A percentile compares a stretch with the other conserved stretches of the same genome.
Evolutionary conservation across 2,888 invertebrate genomes (phyloP).

Genomic region (Ophion ellenae): DNA sequence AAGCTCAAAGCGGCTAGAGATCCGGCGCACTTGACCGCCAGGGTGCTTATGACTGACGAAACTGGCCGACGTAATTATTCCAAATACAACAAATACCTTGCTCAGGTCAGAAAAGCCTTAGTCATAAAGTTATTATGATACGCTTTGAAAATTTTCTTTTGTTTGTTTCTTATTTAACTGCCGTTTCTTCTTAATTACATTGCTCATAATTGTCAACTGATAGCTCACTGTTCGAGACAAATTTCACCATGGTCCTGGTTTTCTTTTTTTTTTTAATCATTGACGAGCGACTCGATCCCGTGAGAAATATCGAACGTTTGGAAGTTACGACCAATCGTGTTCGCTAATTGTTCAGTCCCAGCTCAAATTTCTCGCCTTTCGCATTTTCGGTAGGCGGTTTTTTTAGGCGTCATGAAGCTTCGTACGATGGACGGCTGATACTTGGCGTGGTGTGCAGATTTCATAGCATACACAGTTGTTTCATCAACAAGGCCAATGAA

Average conservation of each 20-base stretch:
- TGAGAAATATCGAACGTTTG: neutral
- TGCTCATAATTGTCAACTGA: neutral
- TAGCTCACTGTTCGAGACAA: slow-evolving; percentile 8
- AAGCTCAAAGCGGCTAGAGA: slow-evolving; percentile 94
- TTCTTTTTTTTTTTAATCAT: neutral
- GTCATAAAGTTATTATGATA: slow-evolving; percentile 59
- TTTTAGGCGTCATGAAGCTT: neutral
- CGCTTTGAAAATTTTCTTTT: slow-evolving; percentile 30
- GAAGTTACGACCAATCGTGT: neutral
- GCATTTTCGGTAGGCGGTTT: neutral
- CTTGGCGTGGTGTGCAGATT: too few relatives aligned
- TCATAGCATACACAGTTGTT: too few relatives aligned
- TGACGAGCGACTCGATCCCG: slow-evolving; percentile 33
- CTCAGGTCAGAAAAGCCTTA: slow-evolving; percentile 86
- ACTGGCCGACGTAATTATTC: slow-evolving; percentile 95
- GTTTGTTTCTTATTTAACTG: slow-evolving; percentile 13
- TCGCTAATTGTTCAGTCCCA: neutral
- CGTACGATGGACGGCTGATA: too few relatives aligned
- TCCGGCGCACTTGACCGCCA: slow-evolving; percentile 91
- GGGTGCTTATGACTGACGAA: slow-evolving; percentile 95
- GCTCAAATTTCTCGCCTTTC: neutral
- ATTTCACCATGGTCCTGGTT: slow-evolving; percentile 14
- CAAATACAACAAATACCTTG: slow-evolving; percentile 95
- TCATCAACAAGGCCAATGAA: too few relatives aligned
- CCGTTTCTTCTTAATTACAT: slow-evolving; percentile 25